Percentiles rank a stretch among this genome's conserved stretches.
Evolutionary conservation across 2,113 vertebrate genomes (phyloP).

Genomic region (Rattus norvegicus): GRCr8 NC_086019.1:189946001-189946500

Average conservation of each 20-base stretch:
- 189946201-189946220: neutral
- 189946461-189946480: neutral
- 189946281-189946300: neutral
- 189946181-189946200: neutral
- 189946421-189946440: neutral
- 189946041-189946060: neutral
- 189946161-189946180: neutral
- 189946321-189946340: neutral
- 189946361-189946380: neutral
- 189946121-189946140: accelerated
- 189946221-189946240: neutral
- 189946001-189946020: accelerated
- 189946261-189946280: neutral
- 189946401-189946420: neutral
- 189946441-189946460: neutral
- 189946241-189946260: neutral
- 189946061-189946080: accelerated
- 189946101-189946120: accelerated
- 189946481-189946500: neutral
- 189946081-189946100: neutral
- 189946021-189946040: neutral
- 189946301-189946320: too few relatives aligned
- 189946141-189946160: accelerated
- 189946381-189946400: neutral
- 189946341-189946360: accelerated